Conservation (phyloP, 2,797 vertebrate genomes). For the Thunnus albacares region DNA sequence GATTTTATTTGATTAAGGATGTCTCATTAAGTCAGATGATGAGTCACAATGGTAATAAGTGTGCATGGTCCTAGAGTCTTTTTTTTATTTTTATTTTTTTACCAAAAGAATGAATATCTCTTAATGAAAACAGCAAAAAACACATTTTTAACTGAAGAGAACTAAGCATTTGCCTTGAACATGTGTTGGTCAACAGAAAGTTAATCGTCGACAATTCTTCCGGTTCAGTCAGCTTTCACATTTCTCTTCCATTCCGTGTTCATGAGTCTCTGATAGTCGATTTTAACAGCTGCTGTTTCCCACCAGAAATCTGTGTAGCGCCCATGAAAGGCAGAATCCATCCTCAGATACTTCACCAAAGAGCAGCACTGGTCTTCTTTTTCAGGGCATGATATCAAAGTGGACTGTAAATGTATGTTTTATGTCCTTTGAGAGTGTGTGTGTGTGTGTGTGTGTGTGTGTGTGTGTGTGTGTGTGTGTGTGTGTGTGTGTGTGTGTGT, state of each 20-base stretch:
- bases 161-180: neutral
- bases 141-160: neutral
- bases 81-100: neutral
- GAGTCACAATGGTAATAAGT: neutral
- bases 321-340: constrained; percentile 18
- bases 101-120: neutral
- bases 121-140: neutral
- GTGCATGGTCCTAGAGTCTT: neutral
- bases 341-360: neutral
- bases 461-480: too few relatives aligned
- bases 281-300: constrained; percentile 12
- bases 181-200: neutral
- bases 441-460: too few relatives aligned
- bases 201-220: constrained; percentile 2
- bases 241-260: constrained; percentile 16
- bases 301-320: neutral
- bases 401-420: neutral
- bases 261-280: neutral
- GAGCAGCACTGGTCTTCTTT: neutral
- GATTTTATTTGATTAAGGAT: constrained; percentile 26
- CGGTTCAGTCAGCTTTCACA: neutral
- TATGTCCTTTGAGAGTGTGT: neutral
- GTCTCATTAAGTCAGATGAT: constrained; percentile 4
- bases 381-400: neutral
- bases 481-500: too few relatives aligned